Evolutionary conservation across 2,888 invertebrate genomes (phyloP), one percentile per base, ranked within the genome.

Genomic region (Capitulum mitella): DNA sequence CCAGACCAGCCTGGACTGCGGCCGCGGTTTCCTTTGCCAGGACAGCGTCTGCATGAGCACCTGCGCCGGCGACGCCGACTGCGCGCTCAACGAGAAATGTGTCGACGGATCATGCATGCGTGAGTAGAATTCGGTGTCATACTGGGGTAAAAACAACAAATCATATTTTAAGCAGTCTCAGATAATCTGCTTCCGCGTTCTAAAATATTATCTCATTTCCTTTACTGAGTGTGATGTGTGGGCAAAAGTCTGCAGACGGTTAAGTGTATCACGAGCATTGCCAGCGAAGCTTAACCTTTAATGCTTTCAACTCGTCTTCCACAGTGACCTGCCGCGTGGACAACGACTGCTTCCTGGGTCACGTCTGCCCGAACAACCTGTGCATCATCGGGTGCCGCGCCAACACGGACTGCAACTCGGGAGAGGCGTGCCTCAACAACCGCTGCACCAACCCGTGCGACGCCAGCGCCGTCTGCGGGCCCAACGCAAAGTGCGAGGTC

Each of bases 81-180:
- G 96, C 85, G 95, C 95, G 5, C 89, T 92, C 80, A 96, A 96
- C 84, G 96, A 96, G 86, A 93, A 94, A 85, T 96, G 96, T 86
- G 87, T 93, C 16, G 89, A 90, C 83, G 92, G 91, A 82, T 91
- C 90, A 83, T 96, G 95, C 85, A 90, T 93, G 84, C 86, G 92
- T 92, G 88, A 89, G 91, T 90, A n/a, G n/a, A n/a, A n/a, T n/a
- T n/a, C n/a, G n/a, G n/a, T n/a, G n/a, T n/a, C n/a, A n/a, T n/a
- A n/a, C n/a, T n/a, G n/a, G n/a, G n/a, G n/a, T n/a, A n/a, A n/a
- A n/a, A n/a, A n/a, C n/a, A n/a, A n/a, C n/a, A n/a, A n/a, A n/a
- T n/a, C n/a, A n/a, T n/a, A n/a, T n/a, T n/a, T n/a, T n/a, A n/a
- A n/a, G n/a, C n/a, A n/a, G n/a, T n/a, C n/a, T n/a, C n/a, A n/a